Percentiles rank a stretch among this genome's conserved stretches.
Evolutionary conservation across 2,797 vertebrate genomes (phyloP).

Genomic region (Thunnus albacares): DNA sequence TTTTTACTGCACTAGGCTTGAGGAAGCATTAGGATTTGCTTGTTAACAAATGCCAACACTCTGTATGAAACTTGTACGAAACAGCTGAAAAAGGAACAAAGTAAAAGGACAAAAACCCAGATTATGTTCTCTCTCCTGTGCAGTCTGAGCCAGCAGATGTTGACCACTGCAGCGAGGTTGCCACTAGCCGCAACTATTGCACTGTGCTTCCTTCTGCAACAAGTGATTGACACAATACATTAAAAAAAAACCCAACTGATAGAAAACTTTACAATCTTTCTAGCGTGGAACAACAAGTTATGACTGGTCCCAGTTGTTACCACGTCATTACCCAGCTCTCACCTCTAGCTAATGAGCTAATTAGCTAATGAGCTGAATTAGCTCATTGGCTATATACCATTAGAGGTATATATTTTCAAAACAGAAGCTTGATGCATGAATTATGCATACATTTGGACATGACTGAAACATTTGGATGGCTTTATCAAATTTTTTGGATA

Average conservation of each 20-base stretch:
- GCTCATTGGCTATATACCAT: background rate
- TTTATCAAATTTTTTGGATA: background rate
- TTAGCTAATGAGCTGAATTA: background rate
- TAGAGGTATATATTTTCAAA: background rate
- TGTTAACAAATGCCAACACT: background rate
- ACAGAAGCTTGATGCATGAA: background rate
- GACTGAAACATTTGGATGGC: background rate
- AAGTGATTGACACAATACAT: background rate
- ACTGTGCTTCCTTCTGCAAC: constrained; percentile 19
- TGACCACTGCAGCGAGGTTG: background rate
- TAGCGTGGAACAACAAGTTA: background rate
- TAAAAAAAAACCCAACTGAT: background rate
- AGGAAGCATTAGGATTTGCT: background rate
- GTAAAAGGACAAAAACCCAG: background rate
- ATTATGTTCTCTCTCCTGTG: background rate
- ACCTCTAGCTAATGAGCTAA: too few relatives aligned
- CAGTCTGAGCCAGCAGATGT: constrained; percentile 12
- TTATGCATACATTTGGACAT: background rate
- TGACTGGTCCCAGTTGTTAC: background rate
- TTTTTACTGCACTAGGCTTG: background rate
- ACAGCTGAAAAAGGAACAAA: background rate
- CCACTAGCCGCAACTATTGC: background rate
- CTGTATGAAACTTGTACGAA: background rate
- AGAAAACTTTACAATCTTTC: too few relatives aligned
- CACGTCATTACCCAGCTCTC: background rate